Evolutionary conservation across 2,888 invertebrate species (phyloP).

Genomic region (Dasypogon diadema): DNA sequence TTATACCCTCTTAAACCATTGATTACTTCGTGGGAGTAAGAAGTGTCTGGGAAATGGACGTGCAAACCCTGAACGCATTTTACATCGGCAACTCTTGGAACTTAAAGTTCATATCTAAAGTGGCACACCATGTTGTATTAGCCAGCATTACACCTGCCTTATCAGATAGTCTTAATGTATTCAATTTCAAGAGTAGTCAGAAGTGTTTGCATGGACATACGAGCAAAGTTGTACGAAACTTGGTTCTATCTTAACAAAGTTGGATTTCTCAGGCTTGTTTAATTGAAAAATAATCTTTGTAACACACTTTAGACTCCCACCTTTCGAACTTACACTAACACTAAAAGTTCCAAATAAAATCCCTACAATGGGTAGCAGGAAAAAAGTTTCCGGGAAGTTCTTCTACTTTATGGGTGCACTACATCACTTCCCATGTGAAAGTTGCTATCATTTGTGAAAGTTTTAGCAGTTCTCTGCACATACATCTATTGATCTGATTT

Average conservation of each 20-base stretch:
- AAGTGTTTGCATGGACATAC: background rate
- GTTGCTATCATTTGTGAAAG: constrained; percentile 6
- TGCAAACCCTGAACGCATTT: constrained; percentile 11
- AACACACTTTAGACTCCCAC: background rate
- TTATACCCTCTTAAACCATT: constrained; percentile 35
- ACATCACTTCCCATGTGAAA: background rate
- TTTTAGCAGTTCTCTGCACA: background rate
- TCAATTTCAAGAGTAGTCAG: background rate
- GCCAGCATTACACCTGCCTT: background rate
- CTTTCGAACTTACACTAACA: background rate
- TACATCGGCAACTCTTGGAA: background rate
- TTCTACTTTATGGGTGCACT: constrained; percentile 8
- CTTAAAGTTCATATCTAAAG: constrained; percentile 3
- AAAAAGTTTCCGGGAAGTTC: constrained; percentile 1
- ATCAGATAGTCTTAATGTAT: background rate
- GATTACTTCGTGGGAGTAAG: constrained; percentile 9
- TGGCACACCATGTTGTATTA: constrained; percentile 11
- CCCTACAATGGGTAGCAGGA: background rate
- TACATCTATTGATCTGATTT: constrained; percentile 36
- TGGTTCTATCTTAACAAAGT: background rate
- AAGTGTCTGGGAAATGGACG: background rate
- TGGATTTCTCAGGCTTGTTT: background rate
- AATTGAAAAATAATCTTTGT: constrained; percentile 11
- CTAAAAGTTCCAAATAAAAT: background rate
- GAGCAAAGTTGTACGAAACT: background rate